Conservation (phyloP, 2,113 vertebrate genomes). For the Fulmarus glacialis region DNA sequence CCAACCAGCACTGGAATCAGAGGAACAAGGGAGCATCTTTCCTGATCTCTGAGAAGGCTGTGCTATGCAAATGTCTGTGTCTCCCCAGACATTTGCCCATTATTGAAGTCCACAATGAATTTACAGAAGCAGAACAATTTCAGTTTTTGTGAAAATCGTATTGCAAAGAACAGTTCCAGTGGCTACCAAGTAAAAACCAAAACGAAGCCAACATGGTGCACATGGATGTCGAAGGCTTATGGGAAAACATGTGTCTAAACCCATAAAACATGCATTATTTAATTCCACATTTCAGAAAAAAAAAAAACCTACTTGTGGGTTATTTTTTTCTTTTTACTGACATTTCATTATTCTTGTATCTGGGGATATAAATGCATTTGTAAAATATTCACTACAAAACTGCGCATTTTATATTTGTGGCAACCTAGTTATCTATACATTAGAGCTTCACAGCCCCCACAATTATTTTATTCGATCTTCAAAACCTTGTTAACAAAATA, state of each 20-base stretch:
- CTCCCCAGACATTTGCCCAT: not conserved
- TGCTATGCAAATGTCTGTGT: not conserved
- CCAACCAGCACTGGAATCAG: not conserved
- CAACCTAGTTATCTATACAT: not conserved
- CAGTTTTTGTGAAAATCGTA: not conserved
- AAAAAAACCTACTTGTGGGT: not conserved
- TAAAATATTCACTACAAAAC: not conserved
- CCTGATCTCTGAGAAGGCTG: not conserved
- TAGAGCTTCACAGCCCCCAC: not conserved
- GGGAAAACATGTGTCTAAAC: not conserved
- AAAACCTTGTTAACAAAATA: not conserved
- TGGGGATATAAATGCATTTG: not conserved
- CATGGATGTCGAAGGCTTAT: not conserved
- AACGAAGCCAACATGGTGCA: not conserved
- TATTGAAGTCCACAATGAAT: not conserved
- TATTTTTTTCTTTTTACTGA: not conserved
- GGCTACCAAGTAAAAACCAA: not conserved
- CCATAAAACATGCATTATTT: not conserved
- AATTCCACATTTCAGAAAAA: not conserved
- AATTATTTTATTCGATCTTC: not conserved
- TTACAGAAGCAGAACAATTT: not conserved
- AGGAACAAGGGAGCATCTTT: not conserved
- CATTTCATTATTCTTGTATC: not conserved
- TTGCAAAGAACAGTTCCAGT: not conserved
- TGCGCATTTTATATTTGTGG: not conserved